Percentiles rank a stretch among this genome's conserved stretches.
Conservation (phyloP, 2,797 vertebrate species). For the Neosilurus mollespiculum region DNA sequence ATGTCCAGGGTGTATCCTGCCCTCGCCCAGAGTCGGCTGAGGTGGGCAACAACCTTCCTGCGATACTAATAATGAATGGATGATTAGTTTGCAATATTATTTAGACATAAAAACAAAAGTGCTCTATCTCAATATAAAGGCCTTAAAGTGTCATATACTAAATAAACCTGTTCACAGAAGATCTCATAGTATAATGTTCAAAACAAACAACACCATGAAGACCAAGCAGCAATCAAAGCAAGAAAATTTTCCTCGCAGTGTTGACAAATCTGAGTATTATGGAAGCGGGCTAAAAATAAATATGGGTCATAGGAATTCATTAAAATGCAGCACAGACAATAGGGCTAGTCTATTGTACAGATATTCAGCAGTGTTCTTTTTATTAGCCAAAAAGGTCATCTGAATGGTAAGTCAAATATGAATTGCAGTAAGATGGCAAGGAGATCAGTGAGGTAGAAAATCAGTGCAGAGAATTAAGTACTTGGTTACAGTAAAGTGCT, state of each 20-base stretch:
- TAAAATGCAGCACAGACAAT: background rate
- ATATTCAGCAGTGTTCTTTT: background rate
- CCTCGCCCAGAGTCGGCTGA: too few species aligned
- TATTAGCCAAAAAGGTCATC: background rate
- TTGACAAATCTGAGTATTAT: background rate
- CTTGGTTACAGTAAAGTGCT: background rate
- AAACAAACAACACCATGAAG: background rate
- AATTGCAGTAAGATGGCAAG: background rate
- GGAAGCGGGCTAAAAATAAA: background rate
- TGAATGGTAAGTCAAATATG: background rate
- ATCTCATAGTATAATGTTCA: background rate
- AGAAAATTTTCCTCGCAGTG: background rate
- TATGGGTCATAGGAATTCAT: background rate
- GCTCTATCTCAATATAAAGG: background rate
- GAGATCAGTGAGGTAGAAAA: background rate
- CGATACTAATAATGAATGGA: too few species aligned
- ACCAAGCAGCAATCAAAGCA: background rate
- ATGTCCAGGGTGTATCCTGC: too few species aligned
- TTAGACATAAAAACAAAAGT: background rate
- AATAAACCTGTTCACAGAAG: background rate
- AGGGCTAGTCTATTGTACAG: background rate
- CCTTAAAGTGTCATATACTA: background rate
- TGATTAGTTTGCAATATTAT: too few species aligned
- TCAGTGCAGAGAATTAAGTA: background rate
- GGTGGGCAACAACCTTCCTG: too few species aligned